phyloP scores from a whole-genome alignment of 2,797 vertebrate genomes.

The Eulemur albifrons region DNA sequence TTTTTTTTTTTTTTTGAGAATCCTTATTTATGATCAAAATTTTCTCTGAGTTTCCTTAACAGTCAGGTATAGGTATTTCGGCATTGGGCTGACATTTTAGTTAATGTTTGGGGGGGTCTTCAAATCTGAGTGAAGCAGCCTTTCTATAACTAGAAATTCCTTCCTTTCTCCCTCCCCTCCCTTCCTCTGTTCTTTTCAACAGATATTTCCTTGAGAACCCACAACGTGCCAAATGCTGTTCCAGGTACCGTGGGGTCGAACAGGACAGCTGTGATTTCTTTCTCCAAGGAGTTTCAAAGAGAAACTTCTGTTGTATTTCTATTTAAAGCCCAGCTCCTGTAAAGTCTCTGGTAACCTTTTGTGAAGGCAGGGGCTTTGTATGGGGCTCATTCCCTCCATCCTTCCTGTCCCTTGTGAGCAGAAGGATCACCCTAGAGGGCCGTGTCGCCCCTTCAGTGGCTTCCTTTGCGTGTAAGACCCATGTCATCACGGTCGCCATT shows the following conservation, averaged over 20 bases:
- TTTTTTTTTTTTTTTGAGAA: not conserved
- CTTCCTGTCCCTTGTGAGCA: not conserved
- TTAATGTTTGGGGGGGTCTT: not conserved
- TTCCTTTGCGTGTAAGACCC: not conserved
- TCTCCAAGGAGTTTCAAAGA: not conserved
- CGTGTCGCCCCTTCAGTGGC: not conserved
- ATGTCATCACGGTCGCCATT: not conserved
- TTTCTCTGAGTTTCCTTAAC: not conserved
- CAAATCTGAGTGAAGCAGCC: not conserved
- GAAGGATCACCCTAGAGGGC: not conserved
- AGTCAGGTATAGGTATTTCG: not conserved
- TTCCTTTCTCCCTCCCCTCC: not conserved
- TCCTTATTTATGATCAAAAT: slow-evolving; percentile 27
- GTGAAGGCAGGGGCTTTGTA: not conserved
- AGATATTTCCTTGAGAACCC: not conserved
- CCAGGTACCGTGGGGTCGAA: not conserved
- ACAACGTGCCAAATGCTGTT: not conserved
- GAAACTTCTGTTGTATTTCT: not conserved
- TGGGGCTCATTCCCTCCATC: not conserved
- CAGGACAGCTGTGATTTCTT: not conserved
- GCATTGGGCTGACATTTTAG: not conserved
- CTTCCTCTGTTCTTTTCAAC: not conserved
- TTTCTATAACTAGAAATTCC: not conserved
- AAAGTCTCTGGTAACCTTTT: not conserved
- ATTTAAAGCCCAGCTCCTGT: not conserved